Conservation (phyloP, 2,888 invertebrate species). For the Willowsia nigromaculata region DNA sequence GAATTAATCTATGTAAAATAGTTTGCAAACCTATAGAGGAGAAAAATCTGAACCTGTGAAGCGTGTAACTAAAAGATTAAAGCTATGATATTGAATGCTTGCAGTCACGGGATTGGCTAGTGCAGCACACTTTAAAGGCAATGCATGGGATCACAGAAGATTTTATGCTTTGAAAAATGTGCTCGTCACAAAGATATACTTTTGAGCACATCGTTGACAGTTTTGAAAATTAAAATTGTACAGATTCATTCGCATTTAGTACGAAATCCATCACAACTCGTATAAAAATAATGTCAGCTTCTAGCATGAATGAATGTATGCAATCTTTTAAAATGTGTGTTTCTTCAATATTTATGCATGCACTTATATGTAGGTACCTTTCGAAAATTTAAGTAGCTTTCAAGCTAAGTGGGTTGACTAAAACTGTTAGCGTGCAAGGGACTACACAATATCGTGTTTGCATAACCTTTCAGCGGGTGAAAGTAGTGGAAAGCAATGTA, state of each 20-base stretch:
- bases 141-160: background rate
- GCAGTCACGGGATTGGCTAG: background rate
- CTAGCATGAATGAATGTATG: background rate
- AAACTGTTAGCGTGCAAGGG: too few species aligned
- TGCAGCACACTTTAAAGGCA: background rate
- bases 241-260: background rate
- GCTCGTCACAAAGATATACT: background rate
- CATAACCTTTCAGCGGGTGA: background rate
- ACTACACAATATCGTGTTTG: too few species aligned
- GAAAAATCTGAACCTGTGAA: background rate
- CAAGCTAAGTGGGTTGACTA: background rate
- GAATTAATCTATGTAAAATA: background rate
- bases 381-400: constrained; percentile 12
- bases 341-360: background rate
- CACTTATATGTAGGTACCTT: background rate
- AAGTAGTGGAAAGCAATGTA: too few species aligned
- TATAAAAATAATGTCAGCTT: too few species aligned
- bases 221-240: background rate
- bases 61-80: background rate
- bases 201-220: background rate
- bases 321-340: background rate
- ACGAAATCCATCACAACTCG: too few species aligned
- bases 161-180: background rate
- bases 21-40: background rate
- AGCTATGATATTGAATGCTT: background rate